Evolutionary conservation across 2,888 invertebrate genomes (phyloP).

Genomic region (Euplagia quadripunctaria): DNA sequence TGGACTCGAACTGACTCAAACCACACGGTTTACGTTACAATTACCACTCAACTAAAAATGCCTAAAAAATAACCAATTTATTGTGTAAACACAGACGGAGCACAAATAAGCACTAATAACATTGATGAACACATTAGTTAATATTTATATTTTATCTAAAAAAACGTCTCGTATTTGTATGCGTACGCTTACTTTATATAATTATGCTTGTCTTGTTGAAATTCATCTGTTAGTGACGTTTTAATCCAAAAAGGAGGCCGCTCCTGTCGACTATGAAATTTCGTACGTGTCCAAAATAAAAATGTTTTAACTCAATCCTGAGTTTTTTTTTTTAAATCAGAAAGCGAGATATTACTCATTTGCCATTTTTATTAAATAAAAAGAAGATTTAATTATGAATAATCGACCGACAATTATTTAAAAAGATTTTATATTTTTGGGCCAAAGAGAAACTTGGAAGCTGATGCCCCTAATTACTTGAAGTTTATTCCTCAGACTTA

Average conservation of each 20-base stretch:
- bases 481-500: not conserved
- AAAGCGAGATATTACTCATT: no score
- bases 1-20: no score
- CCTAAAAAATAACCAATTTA: not conserved
- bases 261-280: constrained; percentile 70
- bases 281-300: constrained; percentile 77
- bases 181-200: constrained; percentile 21
- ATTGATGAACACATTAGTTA: not conserved
- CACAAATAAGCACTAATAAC: not conserved
- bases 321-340: constrained; percentile 19
- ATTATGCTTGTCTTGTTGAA: constrained; percentile 61
- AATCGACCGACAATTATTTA: not conserved
- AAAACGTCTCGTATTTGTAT: not conserved
- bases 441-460: not conserved
- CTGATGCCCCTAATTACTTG: not conserved
- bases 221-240: constrained; percentile 80
- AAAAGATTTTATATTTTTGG: no score
- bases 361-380: not conserved
- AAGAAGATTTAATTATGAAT: not conserved
- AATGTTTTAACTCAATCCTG: constrained; percentile 54
- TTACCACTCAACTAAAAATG: no score
- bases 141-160: not conserved
- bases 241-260: constrained; percentile 74
- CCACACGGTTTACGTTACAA: no score
- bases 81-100: not conserved